Base-by-base conservation (phyloP, 2,113 vertebrate species). In the Percina caprodes region DNA sequence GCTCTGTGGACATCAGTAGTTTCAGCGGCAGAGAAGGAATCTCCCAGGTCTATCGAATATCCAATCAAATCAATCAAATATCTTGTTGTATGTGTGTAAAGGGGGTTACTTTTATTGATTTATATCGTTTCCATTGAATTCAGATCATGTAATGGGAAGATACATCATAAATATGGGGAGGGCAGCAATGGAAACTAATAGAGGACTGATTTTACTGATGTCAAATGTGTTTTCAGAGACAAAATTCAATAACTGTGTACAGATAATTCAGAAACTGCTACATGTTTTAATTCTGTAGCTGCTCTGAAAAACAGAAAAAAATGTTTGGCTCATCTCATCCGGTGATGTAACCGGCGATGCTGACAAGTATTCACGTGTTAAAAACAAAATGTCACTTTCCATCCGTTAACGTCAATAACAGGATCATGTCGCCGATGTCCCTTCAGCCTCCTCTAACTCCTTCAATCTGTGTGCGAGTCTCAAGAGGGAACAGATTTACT, bases 371-470 rank as follows among this genome's bases (percentile, higher is more conserved):
- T 74, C n/a, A 3, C 3, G 71, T 9, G 76, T 54, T 77, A 91
- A 91, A 90, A 87, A 74, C 69, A 79, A 77, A 90, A 56, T 74
- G 82, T 80, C 88, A 70, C 85, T 82, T 60, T 56, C 52, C 33
- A 24, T 46, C 70, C 11, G 11, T 63, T 54, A 46, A 65, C 74
- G 74, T 89, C 87, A 83, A 11, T 45, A 70, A 72, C 84, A 58
- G 26, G 26, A 63, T 69, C 67, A 4, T 13, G 33, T 48, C 24
- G 24, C 54, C 9, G 7, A 33, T 16, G 74, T 82, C 70, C 62
- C 35, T 10, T 18, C 86, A 24, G 35, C 76, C 80, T 67, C 76
- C 69, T 62, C 55, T 2, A 74, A 70, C 67, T 74, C 45, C 65
- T n/a, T 42, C 58, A 26, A 16, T 69, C 74, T 68, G 67, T 9